Evolutionary conservation across 2,888 invertebrate species (phyloP), one percentile per base, ranked within the genome.

Genomic region (Tetragonula carbonaria): DNA sequence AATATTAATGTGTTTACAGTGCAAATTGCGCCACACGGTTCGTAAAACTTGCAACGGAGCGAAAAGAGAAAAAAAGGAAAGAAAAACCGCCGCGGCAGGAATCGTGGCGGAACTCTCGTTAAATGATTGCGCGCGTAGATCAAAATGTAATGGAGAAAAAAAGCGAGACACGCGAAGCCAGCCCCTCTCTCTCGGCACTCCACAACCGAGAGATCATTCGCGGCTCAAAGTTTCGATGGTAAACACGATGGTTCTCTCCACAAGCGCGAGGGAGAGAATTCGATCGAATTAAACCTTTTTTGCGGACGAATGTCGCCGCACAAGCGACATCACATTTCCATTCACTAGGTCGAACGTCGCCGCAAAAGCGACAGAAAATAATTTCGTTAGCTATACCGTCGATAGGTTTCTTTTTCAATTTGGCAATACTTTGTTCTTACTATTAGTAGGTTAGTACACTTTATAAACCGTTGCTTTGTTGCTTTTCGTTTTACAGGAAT

Each of bases 201-300:
- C 23, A 67, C 23, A 16, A 8, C 23, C 21, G 23, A 0, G 28
- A 23, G 2, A 23, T 13, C 23, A 23, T 45, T 45, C 28, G 2
- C 2, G 28, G 28, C 28, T 28, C 55, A 55, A 63, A 80, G 67
- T 72, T 23, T 23, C 21, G 4, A 5, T 23, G 62, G 38, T 5
- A 62, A 66, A 50, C 63, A 55, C 11, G n/a, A 71, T 14, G 5
- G 55, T 80, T 78, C 74, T 67, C 33, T 28, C 72, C 16, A 4
- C 50, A 16, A n/a, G 14, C 66, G 59, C 50, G 45, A 21, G 72
- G 23, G 33, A 55, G 38, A 59, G 63, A 63, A 57, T 2, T 80
- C 59, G 57, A 11, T 59, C 38, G 79, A 78, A 87, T 90, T 90
- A 90, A 90, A 87, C 38, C 6, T 28, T 28, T 38, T 5, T 38